phyloP scores from a whole-genome alignment of 2,797 vertebrate genomes.

The Scarus forsteni region DNA sequence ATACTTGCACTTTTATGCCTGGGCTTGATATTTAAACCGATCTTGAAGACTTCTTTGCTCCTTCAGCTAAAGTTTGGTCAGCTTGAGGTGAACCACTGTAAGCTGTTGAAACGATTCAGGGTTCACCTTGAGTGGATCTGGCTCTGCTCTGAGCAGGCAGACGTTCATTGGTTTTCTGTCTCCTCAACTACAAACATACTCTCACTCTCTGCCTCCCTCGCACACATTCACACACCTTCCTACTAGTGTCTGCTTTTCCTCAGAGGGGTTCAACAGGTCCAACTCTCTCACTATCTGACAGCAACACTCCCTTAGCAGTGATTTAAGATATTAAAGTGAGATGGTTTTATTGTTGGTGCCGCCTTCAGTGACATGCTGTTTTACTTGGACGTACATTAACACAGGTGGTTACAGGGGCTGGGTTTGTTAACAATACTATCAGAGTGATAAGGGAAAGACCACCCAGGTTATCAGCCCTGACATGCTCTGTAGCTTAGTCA shows the following conservation, averaged over 20 bases:
- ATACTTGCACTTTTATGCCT: neutral
- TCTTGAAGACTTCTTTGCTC: slow-evolving; percentile 29
- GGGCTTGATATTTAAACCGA: neutral
- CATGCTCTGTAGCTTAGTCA: slow-evolving; percentile 12
- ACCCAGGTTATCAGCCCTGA: slow-evolving; percentile 26
- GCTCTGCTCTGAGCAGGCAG: slow-evolving; percentile 32
- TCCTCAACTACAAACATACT: slow-evolving; percentile 41
- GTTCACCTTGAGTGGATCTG: slow-evolving; percentile 64
- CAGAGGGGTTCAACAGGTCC: slow-evolving; percentile 55
- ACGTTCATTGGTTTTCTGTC: slow-evolving; percentile 44
- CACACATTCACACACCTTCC: slow-evolving; percentile 1
- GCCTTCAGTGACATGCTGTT: slow-evolving; percentile 41
- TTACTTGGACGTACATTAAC: slow-evolving; percentile 49
- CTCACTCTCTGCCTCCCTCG: neutral
- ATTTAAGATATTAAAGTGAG: slow-evolving; percentile 40
- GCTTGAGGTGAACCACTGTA: slow-evolving; percentile 32
- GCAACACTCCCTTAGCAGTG: slow-evolving; percentile 26
- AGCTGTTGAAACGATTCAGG: slow-evolving; percentile 45
- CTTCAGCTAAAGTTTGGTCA: slow-evolving; percentile 29
- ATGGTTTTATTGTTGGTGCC: slow-evolving; percentile 4
- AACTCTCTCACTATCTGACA: slow-evolving; percentile 45
- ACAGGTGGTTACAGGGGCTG: slow-evolving; percentile 40
- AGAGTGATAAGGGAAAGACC: slow-evolving; percentile 41
- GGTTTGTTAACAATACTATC: slow-evolving; percentile 41
- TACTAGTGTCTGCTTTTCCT: slow-evolving; percentile 56